Percentiles rank a stretch among this genome's conserved stretches.
Conservation (phyloP, 2,888 invertebrate genomes). For the Megamerina dolium region DNA sequence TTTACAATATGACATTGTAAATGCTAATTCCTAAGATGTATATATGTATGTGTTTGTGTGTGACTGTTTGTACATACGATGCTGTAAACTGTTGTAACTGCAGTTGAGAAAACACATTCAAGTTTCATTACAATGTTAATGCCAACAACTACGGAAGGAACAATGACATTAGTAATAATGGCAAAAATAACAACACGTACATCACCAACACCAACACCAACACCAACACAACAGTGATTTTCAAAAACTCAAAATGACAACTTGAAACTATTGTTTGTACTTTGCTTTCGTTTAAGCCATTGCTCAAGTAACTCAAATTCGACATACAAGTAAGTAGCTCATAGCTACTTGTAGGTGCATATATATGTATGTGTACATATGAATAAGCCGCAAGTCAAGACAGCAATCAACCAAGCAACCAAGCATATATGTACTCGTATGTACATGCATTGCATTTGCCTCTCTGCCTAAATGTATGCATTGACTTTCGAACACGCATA, state of each 20-base stretch:
- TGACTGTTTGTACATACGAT: not conserved
- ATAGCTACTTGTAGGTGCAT: not conserved
- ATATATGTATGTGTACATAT: not conserved
- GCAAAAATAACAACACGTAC: too few relatives aligned
- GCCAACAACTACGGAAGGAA: not conserved
- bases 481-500: constrained; percentile 30
- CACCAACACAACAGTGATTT: too few relatives aligned
- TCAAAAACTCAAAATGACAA: constrained; percentile 34
- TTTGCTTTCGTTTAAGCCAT: constrained; percentile 19
- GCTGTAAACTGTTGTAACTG: too few relatives aligned
- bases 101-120: not conserved
- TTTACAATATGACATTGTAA: too few relatives aligned
- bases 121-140: not conserved
- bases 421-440: too few relatives aligned
- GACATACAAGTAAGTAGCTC: not conserved
- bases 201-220: too few relatives aligned
- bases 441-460: too few relatives aligned
- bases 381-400: constrained; percentile 21
- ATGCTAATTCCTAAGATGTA: too few relatives aligned
- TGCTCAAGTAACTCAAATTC: not conserved
- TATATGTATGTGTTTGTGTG: not conserved
- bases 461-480: constrained; percentile 36
- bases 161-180: not conserved
- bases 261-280: constrained; percentile 34
- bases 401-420: constrained; percentile 18